These are phyloP conservation scores for Epirrhoe alternata DNA, from an alignment of 2,888 invertebrate genomes.

Conservation along the genomic window DNA sequence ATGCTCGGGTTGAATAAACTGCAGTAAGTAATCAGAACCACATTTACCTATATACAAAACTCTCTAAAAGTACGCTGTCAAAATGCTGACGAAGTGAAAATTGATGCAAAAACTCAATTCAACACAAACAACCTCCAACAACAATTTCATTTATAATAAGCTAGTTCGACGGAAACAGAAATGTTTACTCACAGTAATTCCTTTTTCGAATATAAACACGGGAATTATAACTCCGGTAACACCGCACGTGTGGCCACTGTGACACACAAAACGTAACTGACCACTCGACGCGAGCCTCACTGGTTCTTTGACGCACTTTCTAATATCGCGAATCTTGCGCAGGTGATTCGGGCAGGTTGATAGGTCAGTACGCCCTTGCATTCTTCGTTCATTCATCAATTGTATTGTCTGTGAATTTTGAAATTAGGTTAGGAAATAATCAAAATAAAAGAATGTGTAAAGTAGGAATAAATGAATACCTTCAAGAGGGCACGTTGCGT, in stretches of 20 bases:
- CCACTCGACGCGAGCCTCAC: constrained; percentile 64
- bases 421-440: neutral
- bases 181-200: constrained; percentile 37
- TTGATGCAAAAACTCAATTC: constrained; percentile 37
- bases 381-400: constrained; percentile 16
- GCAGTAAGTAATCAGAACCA: constrained; percentile 3
- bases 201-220: constrained; percentile 35
- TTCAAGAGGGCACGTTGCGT: too few relatives aligned
- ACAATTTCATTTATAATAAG: neutral
- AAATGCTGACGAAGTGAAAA: constrained; percentile 43
- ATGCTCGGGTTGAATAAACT: constrained; percentile 32
- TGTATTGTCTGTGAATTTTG: constrained; percentile 9
- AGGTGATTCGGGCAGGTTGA: constrained; percentile 36
- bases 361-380: constrained; percentile 35
- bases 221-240: constrained; percentile 29
- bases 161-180: neutral
- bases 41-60: constrained; percentile 19
- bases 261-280: constrained; percentile 72
- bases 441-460: too few relatives aligned
- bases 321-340: constrained; percentile 69
- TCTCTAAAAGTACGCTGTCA: constrained; percentile 37
- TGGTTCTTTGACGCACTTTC: constrained; percentile 77
- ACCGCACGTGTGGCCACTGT: constrained; percentile 61
- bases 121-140: neutral
- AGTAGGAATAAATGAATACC: too few relatives aligned